Evolutionary conservation across 1,140 invertebrate genomes (phyloP).

Genomic region (Vanessa tameamea): DNA sequence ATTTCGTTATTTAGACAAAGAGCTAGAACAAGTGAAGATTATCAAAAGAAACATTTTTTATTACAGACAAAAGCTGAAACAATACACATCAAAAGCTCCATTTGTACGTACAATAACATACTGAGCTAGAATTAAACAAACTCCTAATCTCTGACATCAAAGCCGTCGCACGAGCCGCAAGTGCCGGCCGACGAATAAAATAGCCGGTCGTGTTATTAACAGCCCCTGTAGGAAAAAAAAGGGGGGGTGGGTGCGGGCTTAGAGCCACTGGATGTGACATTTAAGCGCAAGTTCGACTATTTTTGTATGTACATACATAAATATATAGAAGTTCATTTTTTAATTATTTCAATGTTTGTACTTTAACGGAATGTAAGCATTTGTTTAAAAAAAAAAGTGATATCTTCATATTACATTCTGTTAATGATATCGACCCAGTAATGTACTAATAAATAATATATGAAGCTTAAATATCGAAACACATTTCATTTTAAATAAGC

Average conservation of each 20-base stretch:
- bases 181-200: conserved; percentile 71
- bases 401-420: too few relatives aligned
- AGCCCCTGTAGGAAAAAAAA: conserved; percentile 56
- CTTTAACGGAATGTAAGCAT: not conserved
- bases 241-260: conserved; percentile 46
- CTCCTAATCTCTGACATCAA: conserved; percentile 75
- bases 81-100: conserved; percentile 42
- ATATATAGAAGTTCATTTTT: not conserved
- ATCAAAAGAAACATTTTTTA: conserved; percentile 32
- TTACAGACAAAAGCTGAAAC: conserved; percentile 28
- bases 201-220: conserved; percentile 78
- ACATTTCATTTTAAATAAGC: too few relatives aligned
- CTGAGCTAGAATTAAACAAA: conserved; percentile 63
- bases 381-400: not conserved
- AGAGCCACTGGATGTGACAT: conserved; percentile 48
- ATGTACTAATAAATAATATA: too few relatives aligned
- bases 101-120: conserved; percentile 46
- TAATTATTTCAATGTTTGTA: not conserved
- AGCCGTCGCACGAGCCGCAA: conserved; percentile 71
- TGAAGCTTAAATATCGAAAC: too few relatives aligned
- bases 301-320: not conserved
- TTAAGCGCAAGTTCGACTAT: not conserved
- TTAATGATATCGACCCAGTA: too few relatives aligned
- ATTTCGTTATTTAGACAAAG: conserved; percentile 19
- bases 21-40: conserved; percentile 13